These are phyloP conservation scores for Siniperca scherzeri DNA, from an alignment of 2,797 vertebrate genomes.

Conservation along the genomic window DNA sequence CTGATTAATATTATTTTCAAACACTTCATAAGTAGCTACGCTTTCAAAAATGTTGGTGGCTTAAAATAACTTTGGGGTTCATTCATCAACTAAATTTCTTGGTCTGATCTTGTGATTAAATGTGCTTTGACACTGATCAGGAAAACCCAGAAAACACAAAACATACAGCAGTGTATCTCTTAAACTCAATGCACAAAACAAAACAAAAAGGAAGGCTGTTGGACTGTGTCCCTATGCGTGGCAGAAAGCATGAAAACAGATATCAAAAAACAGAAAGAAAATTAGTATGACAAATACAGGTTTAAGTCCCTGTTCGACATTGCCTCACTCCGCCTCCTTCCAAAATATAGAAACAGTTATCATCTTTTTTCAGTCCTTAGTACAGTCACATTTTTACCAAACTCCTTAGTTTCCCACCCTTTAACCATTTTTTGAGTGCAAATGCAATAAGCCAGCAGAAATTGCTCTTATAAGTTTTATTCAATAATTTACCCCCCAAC, in stretches of 20 bases:
- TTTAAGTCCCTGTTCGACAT: slow-evolving; percentile 66
- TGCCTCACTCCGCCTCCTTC: slow-evolving; percentile 30
- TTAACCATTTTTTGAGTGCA: slow-evolving; percentile 79
- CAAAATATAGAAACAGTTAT: slow-evolving; percentile 60
- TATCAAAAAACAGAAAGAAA: slow-evolving; percentile 59
- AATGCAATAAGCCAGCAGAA: slow-evolving; percentile 84
- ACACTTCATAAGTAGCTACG: slow-evolving; percentile 13
- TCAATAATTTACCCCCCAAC: slow-evolving; percentile 82
- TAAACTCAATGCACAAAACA: slow-evolving; percentile 56
- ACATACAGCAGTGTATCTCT: slow-evolving; percentile 54
- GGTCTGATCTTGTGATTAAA: slow-evolving; percentile 43
- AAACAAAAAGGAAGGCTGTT: slow-evolving; percentile 40
- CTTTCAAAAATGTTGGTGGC: slow-evolving; percentile 18
- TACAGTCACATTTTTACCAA: slow-evolving; percentile 61
- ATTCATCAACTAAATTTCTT: slow-evolving; percentile 13
- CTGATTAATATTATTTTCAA: background rate
- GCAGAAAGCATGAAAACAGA: slow-evolving; percentile 60
- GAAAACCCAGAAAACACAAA: slow-evolving; percentile 20
- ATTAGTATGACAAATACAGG: slow-evolving; percentile 53
- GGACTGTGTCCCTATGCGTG: slow-evolving; percentile 45
- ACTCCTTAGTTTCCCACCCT: slow-evolving; percentile 53
- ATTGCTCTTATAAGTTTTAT: slow-evolving; percentile 71
- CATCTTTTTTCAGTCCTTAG: slow-evolving; percentile 12
- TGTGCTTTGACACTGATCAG: slow-evolving; percentile 49
- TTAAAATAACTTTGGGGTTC: slow-evolving; percentile 31